Evolutionary conservation across 2,113 vertebrate species (phyloP).

Genomic region (Numida meleagris): DNA sequence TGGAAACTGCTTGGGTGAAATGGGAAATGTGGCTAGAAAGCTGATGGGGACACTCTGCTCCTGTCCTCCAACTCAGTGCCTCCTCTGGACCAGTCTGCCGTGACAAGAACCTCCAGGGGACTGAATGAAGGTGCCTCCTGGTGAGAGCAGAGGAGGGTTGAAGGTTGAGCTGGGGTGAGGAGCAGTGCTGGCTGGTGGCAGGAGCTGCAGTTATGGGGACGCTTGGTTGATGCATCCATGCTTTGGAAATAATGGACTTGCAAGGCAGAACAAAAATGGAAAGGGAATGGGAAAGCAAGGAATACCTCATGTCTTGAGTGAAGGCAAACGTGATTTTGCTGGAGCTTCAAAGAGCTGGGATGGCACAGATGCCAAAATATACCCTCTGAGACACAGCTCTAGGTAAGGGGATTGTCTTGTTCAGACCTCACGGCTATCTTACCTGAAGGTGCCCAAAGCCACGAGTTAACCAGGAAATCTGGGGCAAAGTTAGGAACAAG

Average conservation of each 20-base stretch:
- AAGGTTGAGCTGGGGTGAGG: not conserved
- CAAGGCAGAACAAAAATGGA: not conserved
- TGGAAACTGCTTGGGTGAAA: not conserved
- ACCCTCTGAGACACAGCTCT: not conserved
- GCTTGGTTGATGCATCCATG: not conserved
- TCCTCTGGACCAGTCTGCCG: not conserved
- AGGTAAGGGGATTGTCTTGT: not conserved
- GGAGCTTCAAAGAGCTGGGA: not conserved
- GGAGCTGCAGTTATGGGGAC: not conserved
- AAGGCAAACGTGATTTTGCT: not conserved
- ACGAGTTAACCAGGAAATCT: not conserved
- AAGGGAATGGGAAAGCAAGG: not conserved
- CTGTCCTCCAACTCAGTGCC: rapidly evolving
- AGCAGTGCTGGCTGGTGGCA: not conserved
- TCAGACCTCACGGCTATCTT: not conserved
- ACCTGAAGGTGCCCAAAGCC: not conserved
- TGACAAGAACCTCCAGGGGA: rapidly evolving
- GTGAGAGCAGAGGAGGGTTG: not conserved
- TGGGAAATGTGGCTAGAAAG: not conserved
- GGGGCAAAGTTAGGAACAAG: not conserved
- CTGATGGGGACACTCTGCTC: rapidly evolving
- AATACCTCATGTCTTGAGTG: not conserved
- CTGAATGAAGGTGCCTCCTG: not conserved
- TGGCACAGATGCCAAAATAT: not conserved
- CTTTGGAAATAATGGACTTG: not conserved